Conservation (phyloP, 2,888 invertebrate genomes). For the Volucella bombylans region DNA sequence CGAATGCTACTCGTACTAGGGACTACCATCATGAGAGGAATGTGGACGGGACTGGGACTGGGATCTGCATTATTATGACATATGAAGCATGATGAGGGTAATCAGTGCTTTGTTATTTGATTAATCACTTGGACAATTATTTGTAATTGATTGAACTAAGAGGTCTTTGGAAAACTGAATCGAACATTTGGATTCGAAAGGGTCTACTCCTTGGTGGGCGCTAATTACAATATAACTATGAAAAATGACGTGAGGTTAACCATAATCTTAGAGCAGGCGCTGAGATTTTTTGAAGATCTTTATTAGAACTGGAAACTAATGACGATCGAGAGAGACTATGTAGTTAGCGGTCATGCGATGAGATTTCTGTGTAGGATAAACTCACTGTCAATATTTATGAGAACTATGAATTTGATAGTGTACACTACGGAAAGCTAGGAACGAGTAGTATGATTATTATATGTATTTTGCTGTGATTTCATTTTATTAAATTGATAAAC, state of each 20-base stretch:
- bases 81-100: conserved; percentile 54
- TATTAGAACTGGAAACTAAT: not conserved
- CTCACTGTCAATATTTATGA: not conserved
- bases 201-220: conserved; percentile 21
- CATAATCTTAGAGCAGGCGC: not conserved
- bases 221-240: conserved; percentile 54
- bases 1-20: not conserved
- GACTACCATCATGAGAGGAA: conserved; percentile 1
- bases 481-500: too few species aligned
- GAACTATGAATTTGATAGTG: not conserved
- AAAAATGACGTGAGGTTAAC: conserved; percentile 39
- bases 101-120: conserved; percentile 60
- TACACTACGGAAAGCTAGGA: too few species aligned
- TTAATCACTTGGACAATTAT: conserved; percentile 61
- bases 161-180: conserved; percentile 7
- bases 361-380: not conserved
- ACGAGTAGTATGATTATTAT: too few species aligned
- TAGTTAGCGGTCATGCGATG: too few species aligned
- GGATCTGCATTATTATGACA: conserved; percentile 10
- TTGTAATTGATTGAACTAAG: conserved; percentile 38
- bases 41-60: not conserved
- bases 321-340: too few species aligned
- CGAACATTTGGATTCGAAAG: not conserved
- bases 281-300: not conserved
- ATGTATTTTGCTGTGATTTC: too few species aligned